Percentiles rank a stretch among this genome's conserved stretches.
Conservation (phyloP, 1,140 invertebrate species). For the Atopsyche davidsoni region DNA sequence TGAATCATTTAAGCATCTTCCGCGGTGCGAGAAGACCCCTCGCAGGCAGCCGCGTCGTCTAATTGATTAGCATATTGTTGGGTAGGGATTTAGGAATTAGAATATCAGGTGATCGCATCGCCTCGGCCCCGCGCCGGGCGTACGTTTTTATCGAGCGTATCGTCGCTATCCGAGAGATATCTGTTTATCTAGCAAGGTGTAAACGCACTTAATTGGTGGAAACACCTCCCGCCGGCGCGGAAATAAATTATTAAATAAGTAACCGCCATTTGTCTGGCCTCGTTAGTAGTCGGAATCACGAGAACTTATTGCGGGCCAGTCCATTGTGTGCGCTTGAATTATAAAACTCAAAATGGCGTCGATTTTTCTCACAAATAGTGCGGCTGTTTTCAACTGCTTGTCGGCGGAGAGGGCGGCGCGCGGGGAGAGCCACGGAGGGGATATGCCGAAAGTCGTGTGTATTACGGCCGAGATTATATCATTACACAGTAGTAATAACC, state of each 20-base stretch:
- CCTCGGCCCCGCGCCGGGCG: neutral
- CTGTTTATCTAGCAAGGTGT: constrained; percentile 3
- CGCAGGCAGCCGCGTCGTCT: too few species aligned
- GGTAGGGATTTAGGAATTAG: too few species aligned
- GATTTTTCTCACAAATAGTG: constrained; percentile 4
- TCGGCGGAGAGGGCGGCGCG: too few species aligned
- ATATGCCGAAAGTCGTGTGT: too few species aligned
- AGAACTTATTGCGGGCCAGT: neutral
- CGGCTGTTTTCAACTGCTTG: too few species aligned
- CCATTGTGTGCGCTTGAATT: neutral
- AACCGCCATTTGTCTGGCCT: neutral
- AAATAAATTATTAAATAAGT: neutral
- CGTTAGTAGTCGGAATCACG: neutral
- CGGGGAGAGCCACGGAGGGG: too few species aligned
- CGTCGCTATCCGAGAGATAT: too few species aligned
- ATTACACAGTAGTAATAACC: too few species aligned
- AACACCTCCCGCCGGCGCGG: constrained; percentile 3
- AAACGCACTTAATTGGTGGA: constrained; percentile 3
- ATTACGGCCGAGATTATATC: too few species aligned
- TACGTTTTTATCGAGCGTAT: neutral
- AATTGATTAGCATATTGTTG: too few species aligned
- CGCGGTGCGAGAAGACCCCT: too few species aligned
- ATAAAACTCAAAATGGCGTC: constrained; percentile 9
- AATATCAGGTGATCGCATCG: neutral
- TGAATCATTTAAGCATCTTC: too few species aligned